Evolutionary conservation across 2,113 vertebrate genomes (phyloP).

Genomic region (Lethenteron reissneri): DNA sequence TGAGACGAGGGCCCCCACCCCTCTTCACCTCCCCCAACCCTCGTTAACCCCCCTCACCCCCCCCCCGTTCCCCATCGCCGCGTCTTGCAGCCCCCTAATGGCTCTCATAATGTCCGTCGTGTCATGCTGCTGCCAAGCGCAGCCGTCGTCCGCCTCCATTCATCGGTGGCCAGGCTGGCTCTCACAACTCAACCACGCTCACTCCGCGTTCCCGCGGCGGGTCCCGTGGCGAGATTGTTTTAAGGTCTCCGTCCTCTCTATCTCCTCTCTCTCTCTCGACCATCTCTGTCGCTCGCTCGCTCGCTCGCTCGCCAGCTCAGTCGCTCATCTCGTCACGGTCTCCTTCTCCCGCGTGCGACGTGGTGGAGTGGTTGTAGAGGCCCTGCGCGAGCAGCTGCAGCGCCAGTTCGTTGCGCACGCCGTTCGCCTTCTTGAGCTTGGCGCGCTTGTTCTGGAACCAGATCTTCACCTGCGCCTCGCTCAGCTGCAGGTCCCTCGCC

Average conservation of each 20-base stretch:
- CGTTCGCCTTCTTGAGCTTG: constrained; percentile 71
- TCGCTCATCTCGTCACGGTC: constrained; percentile 38
- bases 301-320: too few species aligned
- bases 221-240: too few species aligned
- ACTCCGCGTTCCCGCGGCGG: too few species aligned
- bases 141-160: too few species aligned
- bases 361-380: constrained; percentile 65
- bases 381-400: constrained; percentile 76
- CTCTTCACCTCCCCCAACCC: background rate
- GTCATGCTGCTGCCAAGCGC: too few species aligned
- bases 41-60: background rate
- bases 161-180: too few species aligned
- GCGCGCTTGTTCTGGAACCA: constrained; percentile 88
- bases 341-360: constrained; percentile 72
- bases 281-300: background rate
- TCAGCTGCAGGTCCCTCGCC: constrained; percentile 62
- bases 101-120: too few species aligned
- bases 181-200: too few species aligned
- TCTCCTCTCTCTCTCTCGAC: background rate
- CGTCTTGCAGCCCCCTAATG: too few species aligned
- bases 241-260: background rate
- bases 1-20: background rate
- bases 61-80: background rate
- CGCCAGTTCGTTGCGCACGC: constrained; percentile 52
- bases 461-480: constrained; percentile 82